phyloP scores from a whole-genome alignment of 2,888 invertebrate species.

The Saturnia pavonia region DNA sequence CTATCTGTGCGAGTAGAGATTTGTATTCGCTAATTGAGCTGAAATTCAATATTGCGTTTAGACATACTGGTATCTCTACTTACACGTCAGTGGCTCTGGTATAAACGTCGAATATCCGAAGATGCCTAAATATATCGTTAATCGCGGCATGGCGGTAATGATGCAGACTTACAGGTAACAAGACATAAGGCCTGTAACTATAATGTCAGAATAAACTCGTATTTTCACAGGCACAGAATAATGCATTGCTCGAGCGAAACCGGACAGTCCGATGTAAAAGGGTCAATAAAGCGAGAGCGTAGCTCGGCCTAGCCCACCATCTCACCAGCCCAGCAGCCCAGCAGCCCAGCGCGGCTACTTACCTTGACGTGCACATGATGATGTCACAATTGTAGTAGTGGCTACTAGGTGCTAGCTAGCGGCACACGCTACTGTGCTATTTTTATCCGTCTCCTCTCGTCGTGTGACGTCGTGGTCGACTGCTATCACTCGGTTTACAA shows the following conservation, averaged over 20 bases:
- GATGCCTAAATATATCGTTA: too few species aligned
- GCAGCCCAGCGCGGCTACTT: not conserved
- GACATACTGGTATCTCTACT: not conserved
- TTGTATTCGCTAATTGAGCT: not conserved
- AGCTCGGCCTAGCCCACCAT: not conserved
- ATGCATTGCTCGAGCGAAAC: not conserved
- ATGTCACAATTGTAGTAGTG: slow-evolving; percentile 4
- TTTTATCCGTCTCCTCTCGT: not conserved
- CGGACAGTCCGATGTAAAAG: not conserved
- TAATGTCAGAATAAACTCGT: too few species aligned
- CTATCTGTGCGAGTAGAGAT: too few species aligned
- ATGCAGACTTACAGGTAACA: too few species aligned
- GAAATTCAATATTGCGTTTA: not conserved
- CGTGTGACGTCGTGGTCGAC: not conserved
- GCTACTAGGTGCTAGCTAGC: not conserved
- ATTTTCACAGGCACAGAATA: not conserved
- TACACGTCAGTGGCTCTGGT: not conserved
- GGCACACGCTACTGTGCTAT: not conserved
- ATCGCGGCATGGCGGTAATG: too few species aligned
- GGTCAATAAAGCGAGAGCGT: not conserved
- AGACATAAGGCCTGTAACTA: too few species aligned
- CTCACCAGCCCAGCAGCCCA: not conserved
- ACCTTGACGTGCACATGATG: not conserved
- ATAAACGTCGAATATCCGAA: not conserved
- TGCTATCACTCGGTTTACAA: not conserved